Conservation (phyloP, 2,888 invertebrate genomes). For the Drosophila fulvimacula region DNA sequence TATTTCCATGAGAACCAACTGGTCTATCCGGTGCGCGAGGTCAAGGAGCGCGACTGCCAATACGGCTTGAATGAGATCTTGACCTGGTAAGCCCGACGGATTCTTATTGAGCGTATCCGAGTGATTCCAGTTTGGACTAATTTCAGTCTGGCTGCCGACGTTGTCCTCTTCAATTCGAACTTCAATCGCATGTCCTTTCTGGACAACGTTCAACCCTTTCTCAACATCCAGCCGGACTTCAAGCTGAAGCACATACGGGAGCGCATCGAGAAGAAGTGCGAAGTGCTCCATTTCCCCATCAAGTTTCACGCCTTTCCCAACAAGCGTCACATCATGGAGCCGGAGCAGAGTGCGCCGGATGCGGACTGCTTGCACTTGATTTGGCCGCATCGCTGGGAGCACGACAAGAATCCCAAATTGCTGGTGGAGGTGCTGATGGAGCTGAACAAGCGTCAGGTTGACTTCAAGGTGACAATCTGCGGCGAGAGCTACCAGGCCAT, state of each 20-base stretch:
- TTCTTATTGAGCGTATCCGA: background rate
- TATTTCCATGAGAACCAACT: conserved; percentile 93
- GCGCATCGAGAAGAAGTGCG: conserved; percentile 87
- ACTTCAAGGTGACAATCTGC: conserved; percentile 87
- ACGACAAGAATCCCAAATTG: conserved; percentile 90
- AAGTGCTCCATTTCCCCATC: conserved; percentile 88
- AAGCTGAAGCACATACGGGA: conserved; percentile 86
- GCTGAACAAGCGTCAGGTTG: conserved; percentile 85
- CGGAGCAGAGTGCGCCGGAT: conserved; percentile 44
- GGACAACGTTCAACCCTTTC: conserved; percentile 86
- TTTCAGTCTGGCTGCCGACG: conserved; percentile 88
- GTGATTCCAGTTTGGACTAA: background rate
- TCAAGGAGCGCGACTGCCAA: conserved; percentile 90
- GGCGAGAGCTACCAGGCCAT: conserved; percentile 88
- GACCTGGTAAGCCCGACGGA: conserved; percentile 86
- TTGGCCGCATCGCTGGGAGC: conserved; percentile 93
- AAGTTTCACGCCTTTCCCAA: conserved; percentile 85
- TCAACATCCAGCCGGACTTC: conserved; percentile 89
- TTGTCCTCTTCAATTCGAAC: conserved; percentile 89
- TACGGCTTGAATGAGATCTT: conserved; percentile 91
- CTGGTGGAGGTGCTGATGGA: conserved; percentile 87
- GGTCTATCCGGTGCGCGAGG: conserved; percentile 88
- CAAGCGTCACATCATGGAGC: conserved; percentile 73
- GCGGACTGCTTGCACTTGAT: conserved; percentile 86
- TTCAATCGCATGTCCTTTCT: conserved; percentile 90